Base-by-base conservation (phyloP, 2,797 vertebrate genomes). In the Acanthurus tractus region DNA sequence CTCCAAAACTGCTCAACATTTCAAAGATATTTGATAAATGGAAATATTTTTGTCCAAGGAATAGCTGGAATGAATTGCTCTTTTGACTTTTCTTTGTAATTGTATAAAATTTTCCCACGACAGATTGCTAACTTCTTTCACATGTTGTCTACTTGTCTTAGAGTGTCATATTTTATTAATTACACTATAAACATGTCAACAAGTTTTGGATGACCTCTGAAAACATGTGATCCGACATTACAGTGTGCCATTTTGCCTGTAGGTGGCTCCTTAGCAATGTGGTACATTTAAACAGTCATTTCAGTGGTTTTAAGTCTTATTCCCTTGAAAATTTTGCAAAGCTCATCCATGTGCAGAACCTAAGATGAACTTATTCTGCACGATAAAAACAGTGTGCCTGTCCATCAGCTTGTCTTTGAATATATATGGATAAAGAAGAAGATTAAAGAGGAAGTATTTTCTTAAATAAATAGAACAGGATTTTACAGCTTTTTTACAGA, bases 111-210 rank as follows among this genome's bases (percentile, higher is more conserved):
- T 22, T 6, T 10, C 40, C 45, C 9, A 52, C 20, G 66, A 40
- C 8, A 9, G 20, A 7, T 56, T 96, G 93, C 63, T 59, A 14
- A 40, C 34, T 14, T 52, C 17, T 34, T 34, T 34, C 29, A 34
- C 29, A 34, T 34, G 29, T 38, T 61, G 20, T 10, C 10, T 15
- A 3, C 8, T 23, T 46, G 10, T 14, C 10, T 29, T 44, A n/a
- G 0, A 14, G 8, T 52, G 17, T 9, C 2, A 23, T 52, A 3
- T 45, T 62, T 62, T 13, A 48, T 64, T 34, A 53, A 29, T 48
- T 7, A 4, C 11, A 36, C 36, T 8, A 34, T 15, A 12, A 6
- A 63, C 6, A 13, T 45, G 12, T 22, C 5, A 44, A 65, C 23
- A 54, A 45, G 6, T 49, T 25, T 23, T 14, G 6, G 38, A 12